Percentiles rank a stretch among this genome's conserved stretches.
These are phyloP conservation scores for Elachura formosa DNA, from an alignment of 2,113 vertebrate genomes.

Conservation along the genomic window DNA sequence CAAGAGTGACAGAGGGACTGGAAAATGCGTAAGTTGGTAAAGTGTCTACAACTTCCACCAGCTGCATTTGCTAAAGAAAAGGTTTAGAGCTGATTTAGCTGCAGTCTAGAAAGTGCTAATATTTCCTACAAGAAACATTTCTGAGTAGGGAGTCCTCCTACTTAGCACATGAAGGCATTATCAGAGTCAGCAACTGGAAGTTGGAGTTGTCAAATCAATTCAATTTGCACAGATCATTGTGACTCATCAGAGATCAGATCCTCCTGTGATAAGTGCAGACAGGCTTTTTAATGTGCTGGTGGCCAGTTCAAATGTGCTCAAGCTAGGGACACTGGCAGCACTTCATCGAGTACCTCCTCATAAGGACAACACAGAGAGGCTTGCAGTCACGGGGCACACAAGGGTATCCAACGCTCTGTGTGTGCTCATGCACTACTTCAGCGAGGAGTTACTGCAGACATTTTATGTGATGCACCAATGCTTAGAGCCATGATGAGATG, in stretches of 20 bases:
- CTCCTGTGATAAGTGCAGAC: not conserved
- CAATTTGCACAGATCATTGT: not conserved
- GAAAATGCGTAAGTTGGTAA: not conserved
- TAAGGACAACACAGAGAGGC: fast-evolving
- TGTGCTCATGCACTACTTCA: not conserved
- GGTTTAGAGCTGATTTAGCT: not conserved
- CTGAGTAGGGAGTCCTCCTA: not conserved
- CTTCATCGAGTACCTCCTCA: fast-evolving
- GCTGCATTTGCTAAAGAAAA: not conserved
- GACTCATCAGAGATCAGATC: not conserved
- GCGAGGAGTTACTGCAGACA: not conserved
- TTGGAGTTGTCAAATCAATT: not conserved
- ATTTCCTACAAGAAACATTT: not conserved
- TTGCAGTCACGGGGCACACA: fast-evolving
- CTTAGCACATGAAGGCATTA: not conserved
- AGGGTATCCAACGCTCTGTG: fast-evolving
- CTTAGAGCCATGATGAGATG: not conserved
- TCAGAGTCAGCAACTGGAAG: not conserved
- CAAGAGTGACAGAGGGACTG: not conserved
- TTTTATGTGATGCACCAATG: not conserved
- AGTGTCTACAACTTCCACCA: not conserved
- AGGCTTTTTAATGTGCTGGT: not conserved
- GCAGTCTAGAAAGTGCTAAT: not conserved
- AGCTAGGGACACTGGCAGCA: not conserved
- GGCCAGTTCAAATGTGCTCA: not conserved